These are phyloP conservation scores for Pseudococcus viburni DNA, from an alignment of 2,888 invertebrate species.

Conservation along the genomic window DNA sequence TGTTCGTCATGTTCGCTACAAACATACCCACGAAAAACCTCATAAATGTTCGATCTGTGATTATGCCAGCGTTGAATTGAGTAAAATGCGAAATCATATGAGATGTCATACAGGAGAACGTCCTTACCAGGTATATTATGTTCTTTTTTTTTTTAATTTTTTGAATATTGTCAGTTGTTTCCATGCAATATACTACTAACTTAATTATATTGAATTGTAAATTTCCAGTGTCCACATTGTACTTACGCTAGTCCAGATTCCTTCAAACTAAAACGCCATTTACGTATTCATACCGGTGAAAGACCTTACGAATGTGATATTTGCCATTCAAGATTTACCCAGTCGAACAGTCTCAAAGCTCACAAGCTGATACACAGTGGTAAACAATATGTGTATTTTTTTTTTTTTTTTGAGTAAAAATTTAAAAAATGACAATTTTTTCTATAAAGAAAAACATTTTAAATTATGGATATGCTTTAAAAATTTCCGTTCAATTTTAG, in stretches of 20 bases:
- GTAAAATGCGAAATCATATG: conserved; percentile 94
- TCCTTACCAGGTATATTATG: conserved; percentile 81
- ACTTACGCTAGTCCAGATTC: conserved; percentile 98
- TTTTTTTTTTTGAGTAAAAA: not conserved
- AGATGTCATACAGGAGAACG: conserved; percentile 94
- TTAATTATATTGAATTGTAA: not conserved
- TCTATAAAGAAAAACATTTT: no score
- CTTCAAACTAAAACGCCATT: conserved; percentile 95
- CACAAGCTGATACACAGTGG: conserved; percentile 89
- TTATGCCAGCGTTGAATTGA: conserved; percentile 96
- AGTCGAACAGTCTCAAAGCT: conserved; percentile 95
- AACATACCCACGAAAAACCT: conserved; percentile 97
- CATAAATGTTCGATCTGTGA: conserved; percentile 97
- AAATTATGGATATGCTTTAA: no score
- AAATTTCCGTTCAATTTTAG: no score
- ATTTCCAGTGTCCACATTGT: conserved; percentile 89
- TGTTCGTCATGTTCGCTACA: conserved; percentile 94
- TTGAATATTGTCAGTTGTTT: not conserved
- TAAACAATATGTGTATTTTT: conserved; percentile 37
- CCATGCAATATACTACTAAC: not conserved
- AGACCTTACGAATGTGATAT: conserved; percentile 89
- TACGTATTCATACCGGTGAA: conserved; percentile 93
- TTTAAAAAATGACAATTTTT: no score
- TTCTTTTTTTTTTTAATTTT: not conserved
- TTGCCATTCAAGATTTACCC: conserved; percentile 93